Conservation (phyloP, 2,888 invertebrate species). For the Meteorus colon region DNA sequence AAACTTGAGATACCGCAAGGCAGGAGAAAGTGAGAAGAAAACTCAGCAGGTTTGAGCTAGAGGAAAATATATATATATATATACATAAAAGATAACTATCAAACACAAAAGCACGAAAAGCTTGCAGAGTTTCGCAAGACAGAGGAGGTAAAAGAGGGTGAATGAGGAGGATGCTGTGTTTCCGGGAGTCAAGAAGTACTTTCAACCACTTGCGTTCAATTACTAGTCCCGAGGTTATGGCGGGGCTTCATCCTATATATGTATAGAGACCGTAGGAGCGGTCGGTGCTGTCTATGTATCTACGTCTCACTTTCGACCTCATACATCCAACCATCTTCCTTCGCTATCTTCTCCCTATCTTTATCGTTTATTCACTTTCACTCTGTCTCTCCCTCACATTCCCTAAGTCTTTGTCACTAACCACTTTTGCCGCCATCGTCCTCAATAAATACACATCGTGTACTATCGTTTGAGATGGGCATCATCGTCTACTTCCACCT, state of each 20-base stretch:
- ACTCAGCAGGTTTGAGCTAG: not conserved
- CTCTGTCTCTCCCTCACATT: conserved; percentile 37
- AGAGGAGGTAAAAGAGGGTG: conserved; percentile 40
- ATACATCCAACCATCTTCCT: conserved; percentile 36
- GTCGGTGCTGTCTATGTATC: not conserved
- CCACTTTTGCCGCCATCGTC: conserved; percentile 35
- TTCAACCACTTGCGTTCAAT: conserved; percentile 69
- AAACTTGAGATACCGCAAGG: not conserved
- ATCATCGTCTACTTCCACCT: not conserved
- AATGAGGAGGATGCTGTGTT: conserved; percentile 45
- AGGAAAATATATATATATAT: not conserved
- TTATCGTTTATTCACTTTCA: conserved; percentile 22
- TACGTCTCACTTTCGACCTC: conserved; percentile 42
- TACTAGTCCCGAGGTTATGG: conserved; percentile 66
- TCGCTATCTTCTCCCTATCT: conserved; percentile 1
- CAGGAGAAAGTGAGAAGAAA: conserved; percentile 26
- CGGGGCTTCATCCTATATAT: conserved; percentile 53
- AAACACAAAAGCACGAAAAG: conserved; percentile 6
- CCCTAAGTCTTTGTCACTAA: conserved; percentile 41
- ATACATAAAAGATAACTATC: not conserved
- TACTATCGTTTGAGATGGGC: conserved; percentile 37
- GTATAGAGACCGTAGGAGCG: conserved; percentile 38
- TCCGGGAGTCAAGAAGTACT: conserved; percentile 59
- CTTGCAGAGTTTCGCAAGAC: conserved; percentile 20
- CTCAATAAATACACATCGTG: conserved; percentile 45